These are phyloP conservation scores for Saguinus midas DNA, from an alignment of 2,113 vertebrate genomes.

Conservation along the genomic window DNA sequence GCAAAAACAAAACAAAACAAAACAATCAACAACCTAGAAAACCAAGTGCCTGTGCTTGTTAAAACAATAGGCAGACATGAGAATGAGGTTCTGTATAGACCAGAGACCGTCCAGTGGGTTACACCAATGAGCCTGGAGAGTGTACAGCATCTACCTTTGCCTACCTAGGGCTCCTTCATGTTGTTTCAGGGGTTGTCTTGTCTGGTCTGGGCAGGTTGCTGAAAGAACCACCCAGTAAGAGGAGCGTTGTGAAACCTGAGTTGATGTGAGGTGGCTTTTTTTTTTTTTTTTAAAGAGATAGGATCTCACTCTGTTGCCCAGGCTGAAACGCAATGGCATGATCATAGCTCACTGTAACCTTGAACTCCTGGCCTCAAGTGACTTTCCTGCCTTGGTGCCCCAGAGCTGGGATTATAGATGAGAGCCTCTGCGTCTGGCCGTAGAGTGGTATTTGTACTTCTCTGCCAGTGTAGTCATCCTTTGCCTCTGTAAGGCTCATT, in stretches of 20 bases:
- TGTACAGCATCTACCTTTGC: not conserved
- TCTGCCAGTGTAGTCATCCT: not conserved
- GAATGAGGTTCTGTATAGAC: not conserved
- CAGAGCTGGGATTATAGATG: no score
- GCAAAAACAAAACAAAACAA: not conserved
- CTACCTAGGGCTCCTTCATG: not conserved
- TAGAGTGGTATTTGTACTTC: not conserved
- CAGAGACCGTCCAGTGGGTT: not conserved
- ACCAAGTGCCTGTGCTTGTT: not conserved
- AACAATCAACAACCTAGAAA: not conserved
- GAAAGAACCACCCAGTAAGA: not conserved
- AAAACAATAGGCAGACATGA: not conserved
- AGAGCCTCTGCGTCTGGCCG: no score
- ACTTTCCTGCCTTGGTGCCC: no score
- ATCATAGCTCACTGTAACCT: no score
- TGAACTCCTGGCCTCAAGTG: no score
- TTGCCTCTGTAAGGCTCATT: not conserved
- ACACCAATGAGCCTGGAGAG: not conserved
- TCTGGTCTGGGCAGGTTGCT: not conserved
- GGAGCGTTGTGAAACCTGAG: not conserved
- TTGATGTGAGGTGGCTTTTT: not conserved
- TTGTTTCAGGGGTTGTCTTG: not conserved
- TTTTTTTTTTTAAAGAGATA: no score
- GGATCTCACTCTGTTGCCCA: no score
- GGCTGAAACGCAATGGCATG: no score